These are phyloP conservation scores for Tromatobia lineatoria DNA, from an alignment of 2,888 invertebrate species.

Conservation along the genomic window DNA sequence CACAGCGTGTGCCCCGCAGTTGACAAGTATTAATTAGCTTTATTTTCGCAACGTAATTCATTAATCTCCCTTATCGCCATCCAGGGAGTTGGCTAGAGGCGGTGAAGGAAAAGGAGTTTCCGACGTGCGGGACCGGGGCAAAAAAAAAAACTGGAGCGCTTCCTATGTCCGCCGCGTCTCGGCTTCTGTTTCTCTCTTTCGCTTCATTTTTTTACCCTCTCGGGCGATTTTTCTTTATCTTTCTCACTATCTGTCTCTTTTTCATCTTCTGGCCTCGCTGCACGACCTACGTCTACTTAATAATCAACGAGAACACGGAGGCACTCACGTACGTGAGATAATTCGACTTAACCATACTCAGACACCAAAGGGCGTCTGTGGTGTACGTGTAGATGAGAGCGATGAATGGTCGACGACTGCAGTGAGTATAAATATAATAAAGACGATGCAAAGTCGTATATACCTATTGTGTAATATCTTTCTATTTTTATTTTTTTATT, in stretches of 20 bases:
- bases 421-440: constrained; percentile 14
- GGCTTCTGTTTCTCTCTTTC: constrained; percentile 11
- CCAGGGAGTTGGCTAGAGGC: constrained; percentile 2
- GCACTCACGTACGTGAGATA: constrained; percentile 40
- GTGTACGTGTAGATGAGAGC: not conserved
- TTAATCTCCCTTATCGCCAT: constrained; percentile 65
- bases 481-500: not conserved
- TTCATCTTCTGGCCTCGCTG: constrained; percentile 12
- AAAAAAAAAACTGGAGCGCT: constrained; percentile 25
- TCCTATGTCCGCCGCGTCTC: constrained; percentile 19
- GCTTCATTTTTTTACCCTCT: not conserved
- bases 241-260: constrained; percentile 5
- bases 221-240: constrained; percentile 10
- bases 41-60: constrained; percentile 62
- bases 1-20: constrained; percentile 34
- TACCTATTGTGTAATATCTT: constrained; percentile 10
- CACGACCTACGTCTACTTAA: constrained; percentile 24
- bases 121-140: constrained; percentile 16
- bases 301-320: constrained; percentile 20
- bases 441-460: constrained; percentile 16
- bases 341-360: constrained; percentile 13
- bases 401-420: constrained; percentile 29
- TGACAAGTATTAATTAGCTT: constrained; percentile 70
- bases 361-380: not conserved
- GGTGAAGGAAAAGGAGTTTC: constrained; percentile 6